Conservation (phyloP, 2,797 vertebrate genomes). For the Gymnopithys bicolor region DNA sequence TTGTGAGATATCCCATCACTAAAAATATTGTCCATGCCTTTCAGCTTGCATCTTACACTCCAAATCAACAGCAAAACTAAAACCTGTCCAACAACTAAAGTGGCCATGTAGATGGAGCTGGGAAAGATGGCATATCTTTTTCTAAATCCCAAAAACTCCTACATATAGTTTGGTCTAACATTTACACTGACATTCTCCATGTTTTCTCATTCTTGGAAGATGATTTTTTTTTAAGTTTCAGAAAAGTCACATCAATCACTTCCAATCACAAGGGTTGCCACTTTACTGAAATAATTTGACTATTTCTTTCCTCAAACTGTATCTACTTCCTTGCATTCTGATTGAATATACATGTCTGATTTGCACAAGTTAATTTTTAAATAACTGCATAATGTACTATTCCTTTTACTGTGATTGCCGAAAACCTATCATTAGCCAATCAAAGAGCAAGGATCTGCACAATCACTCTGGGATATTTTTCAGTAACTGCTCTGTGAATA, state of each 20-base stretch:
- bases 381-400: conserved; percentile 1
- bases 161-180: not conserved
- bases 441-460: conserved; percentile 35
- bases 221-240: not conserved
- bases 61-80: not conserved
- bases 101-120: not conserved
- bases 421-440: conserved; percentile 62
- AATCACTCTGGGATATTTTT: conserved; percentile 25
- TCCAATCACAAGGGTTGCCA: not conserved
- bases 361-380: conserved; percentile 54
- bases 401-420: conserved; percentile 51
- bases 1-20: fast-evolving
- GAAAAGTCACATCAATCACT: not conserved
- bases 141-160: not conserved
- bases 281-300: not conserved
- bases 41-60: not conserved
- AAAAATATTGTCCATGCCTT: not conserved
- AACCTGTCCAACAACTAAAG: not conserved
- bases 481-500: conserved; percentile 35
- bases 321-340: conserved; percentile 25
- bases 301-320: not conserved
- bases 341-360: conserved; percentile 40
- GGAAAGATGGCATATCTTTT: not conserved
- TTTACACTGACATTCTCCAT: not conserved
- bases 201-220: not conserved